Conservation (phyloP, 2,113 vertebrate species). For the Falco punctatus region DNA sequence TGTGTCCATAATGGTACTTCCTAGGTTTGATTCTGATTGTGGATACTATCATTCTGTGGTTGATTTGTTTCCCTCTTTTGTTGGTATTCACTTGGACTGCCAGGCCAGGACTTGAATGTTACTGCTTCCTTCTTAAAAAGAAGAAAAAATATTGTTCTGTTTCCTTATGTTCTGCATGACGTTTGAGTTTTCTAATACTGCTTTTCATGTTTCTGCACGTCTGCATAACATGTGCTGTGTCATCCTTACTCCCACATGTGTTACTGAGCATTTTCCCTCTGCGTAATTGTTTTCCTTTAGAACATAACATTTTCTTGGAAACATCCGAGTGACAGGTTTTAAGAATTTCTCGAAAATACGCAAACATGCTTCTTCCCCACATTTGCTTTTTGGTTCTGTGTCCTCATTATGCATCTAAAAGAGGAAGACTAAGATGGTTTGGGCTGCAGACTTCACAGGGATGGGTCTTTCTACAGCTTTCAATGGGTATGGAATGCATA, state of each 20-base stretch:
- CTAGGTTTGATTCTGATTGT: not conserved
- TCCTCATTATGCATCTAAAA: not conserved
- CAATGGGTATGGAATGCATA: accelerated
- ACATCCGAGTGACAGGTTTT: not conserved
- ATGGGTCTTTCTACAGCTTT: not conserved
- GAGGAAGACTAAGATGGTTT: too few relatives aligned
- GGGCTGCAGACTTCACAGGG: not conserved
- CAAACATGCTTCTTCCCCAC: not conserved
- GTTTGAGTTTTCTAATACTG: not conserved
- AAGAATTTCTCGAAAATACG: not conserved
- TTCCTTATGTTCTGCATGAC: not conserved
- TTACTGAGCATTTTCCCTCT: not conserved
- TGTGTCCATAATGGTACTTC: not conserved
- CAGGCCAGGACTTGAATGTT: not conserved
- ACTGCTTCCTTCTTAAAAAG: not conserved
- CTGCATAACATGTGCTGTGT: not conserved
- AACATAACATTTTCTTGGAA: not conserved
- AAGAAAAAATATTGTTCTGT: not conserved
- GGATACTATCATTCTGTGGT: not conserved
- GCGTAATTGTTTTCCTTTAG: not conserved
- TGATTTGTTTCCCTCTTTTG: not conserved
- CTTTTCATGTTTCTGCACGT: not conserved
- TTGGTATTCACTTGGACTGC: not conserved
- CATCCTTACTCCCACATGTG: not conserved
- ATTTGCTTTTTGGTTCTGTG: not conserved